phyloP scores from a whole-genome alignment of 2,888 invertebrate genomes.

The Phrixothrix hirtus region DNA sequence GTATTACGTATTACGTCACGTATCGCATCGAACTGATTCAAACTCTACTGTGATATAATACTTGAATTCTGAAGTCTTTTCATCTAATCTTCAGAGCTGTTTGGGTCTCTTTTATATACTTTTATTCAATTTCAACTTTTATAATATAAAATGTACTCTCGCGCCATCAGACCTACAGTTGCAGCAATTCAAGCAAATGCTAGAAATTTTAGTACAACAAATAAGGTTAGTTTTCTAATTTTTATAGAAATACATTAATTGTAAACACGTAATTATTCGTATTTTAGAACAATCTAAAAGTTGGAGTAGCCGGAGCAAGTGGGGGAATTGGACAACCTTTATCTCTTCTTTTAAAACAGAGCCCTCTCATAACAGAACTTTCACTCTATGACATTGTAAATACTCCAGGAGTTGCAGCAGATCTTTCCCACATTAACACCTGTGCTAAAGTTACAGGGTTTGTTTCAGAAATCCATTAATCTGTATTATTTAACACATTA shows the following conservation, averaged over 20 bases:
- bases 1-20: not conserved
- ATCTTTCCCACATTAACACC: constrained; percentile 96
- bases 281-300: constrained; percentile 80
- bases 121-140: not conserved
- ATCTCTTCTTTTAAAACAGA: constrained; percentile 87
- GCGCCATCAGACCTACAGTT: constrained; percentile 31
- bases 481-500: too few relatives aligned
- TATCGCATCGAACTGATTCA: not conserved
- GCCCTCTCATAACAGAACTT: constrained; percentile 81
- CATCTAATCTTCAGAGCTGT: not conserved
- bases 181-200: constrained; percentile 28
- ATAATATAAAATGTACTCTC: constrained; percentile 36
- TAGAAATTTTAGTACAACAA: constrained; percentile 32
- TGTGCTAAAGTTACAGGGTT: constrained; percentile 75
- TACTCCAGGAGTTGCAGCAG: constrained; percentile 95
- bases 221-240: constrained; percentile 1
- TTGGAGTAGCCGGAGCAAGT: constrained; percentile 93
- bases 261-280: too few relatives aligned
- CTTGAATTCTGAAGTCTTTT: not conserved
- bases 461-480: too few relatives aligned
- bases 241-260: not conserved
- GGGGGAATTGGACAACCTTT: constrained; percentile 99
- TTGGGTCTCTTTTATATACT: not conserved
- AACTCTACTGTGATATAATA: not conserved
- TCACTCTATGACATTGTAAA: constrained; percentile 92